These are phyloP conservation scores for Junco hyemalis DNA, from an alignment of 2,113 vertebrate species.

Conservation along the genomic window DNA sequence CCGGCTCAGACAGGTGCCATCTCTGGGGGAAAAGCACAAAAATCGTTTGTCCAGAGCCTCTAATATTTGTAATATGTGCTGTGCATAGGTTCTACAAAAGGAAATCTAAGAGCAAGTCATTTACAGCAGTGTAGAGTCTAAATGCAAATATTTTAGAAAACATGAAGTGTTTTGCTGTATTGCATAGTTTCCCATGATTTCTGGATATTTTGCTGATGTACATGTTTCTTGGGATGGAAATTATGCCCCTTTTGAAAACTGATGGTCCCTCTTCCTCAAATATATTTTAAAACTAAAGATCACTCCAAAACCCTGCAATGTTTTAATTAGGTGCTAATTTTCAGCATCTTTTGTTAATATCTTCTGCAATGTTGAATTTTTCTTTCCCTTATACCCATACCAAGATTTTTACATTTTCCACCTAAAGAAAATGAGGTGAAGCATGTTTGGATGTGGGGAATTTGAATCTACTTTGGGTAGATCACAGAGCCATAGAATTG, in stretches of 20 bases:
- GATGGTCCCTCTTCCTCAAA: neutral
- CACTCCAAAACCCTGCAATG: neutral
- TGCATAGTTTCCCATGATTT: neutral
- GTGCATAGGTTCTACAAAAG: neutral
- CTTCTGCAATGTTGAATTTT: neutral
- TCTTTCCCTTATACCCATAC: neutral
- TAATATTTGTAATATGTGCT: neutral
- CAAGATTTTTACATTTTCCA: neutral
- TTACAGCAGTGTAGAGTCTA: neutral
- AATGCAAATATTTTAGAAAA: neutral
- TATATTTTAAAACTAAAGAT: neutral
- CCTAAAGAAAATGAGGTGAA: neutral
- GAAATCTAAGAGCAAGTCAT: neutral
- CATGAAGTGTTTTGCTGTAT: neutral
- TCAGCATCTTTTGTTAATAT: neutral
- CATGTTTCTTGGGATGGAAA: neutral
- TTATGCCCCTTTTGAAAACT: neutral
- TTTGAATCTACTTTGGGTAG: neutral
- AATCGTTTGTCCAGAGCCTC: neutral
- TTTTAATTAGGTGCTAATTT: neutral
- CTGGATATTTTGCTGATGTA: neutral
- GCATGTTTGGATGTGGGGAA: fast-evolving
- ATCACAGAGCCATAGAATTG: neutral
- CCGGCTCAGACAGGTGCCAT: neutral
- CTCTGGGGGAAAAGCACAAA: neutral